A percentile compares a stretch with the other conserved stretches of the same genome.
Conservation (phyloP, 2,888 invertebrate species). For the Sesamia inferens region DNA sequence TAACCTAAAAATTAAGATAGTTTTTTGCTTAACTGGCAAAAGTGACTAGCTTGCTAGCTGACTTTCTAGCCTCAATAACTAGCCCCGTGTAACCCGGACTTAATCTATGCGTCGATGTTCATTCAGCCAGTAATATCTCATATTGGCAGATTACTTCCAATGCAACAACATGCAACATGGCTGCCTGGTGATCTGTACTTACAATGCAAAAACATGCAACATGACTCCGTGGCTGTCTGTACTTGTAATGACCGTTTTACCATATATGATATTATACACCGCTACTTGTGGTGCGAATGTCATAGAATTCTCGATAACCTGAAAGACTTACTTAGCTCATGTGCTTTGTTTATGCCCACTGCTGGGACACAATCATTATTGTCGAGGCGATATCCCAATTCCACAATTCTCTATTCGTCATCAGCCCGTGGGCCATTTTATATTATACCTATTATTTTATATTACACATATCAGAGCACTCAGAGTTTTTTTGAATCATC, state of each 20-base stretch:
- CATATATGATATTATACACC: slow-evolving; percentile 49
- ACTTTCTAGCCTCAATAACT: background rate
- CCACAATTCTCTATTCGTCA: no score
- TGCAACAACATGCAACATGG: slow-evolving; percentile 52
- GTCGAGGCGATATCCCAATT: no score
- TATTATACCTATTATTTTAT: background rate
- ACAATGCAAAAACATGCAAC: slow-evolving; percentile 57
- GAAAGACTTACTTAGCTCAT: background rate
- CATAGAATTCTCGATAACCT: slow-evolving; percentile 33
- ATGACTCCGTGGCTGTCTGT: slow-evolving; percentile 43
- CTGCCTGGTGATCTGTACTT: slow-evolving; percentile 42
- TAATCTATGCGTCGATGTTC: slow-evolving; percentile 42
- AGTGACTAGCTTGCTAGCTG: background rate
- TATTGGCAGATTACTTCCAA: slow-evolving; percentile 65
- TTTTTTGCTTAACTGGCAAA: background rate
- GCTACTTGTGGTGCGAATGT: slow-evolving; percentile 36
- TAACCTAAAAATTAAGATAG: background rate
- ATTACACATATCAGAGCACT: background rate
- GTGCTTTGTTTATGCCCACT: background rate
- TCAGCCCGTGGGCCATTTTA: background rate
- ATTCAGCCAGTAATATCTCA: slow-evolving; percentile 58
- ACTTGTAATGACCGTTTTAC: slow-evolving; percentile 57
- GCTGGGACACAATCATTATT: no score
- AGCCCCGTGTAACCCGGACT: background rate
- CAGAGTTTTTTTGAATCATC: background rate